These are phyloP conservation scores for Mythimna pallens DNA, from an alignment of 2,888 invertebrate species.

Conservation along the genomic window DNA sequence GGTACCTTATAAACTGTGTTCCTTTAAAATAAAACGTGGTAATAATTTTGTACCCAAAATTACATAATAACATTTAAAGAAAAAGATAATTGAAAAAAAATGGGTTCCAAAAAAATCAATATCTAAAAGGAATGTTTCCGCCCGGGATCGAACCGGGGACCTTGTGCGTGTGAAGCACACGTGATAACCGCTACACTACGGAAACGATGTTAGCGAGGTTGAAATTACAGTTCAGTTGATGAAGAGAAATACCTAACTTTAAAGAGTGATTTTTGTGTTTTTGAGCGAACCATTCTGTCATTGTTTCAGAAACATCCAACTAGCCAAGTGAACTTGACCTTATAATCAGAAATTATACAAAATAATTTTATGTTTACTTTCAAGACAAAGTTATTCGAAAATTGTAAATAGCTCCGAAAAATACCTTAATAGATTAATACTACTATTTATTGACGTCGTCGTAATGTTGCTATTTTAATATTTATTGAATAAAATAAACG, in stretches of 20 bases:
- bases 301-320: neutral
- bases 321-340: no score
- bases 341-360: neutral
- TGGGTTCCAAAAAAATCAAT: neutral
- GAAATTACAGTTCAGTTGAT: conserved; percentile 32
- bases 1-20: no score
- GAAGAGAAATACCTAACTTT: no score
- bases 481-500: no score
- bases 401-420: neutral
- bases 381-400: neutral
- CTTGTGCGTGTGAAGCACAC: conserved; percentile 95
- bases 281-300: neutral
- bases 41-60: no score
- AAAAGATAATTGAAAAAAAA: neutral
- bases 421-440: neutral
- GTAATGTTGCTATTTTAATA: no score
- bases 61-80: neutral
- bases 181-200: conserved; percentile 95
- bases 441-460: no score
- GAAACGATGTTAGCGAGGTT: conserved; percentile 77
- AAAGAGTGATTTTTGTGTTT: neutral
- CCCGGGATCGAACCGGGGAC: conserved; percentile 93
- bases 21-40: no score
- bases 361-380: neutral
- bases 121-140: conserved; percentile 87